These are phyloP conservation scores for Pseudomyrmex dendroicus DNA, from an alignment of 1,140 invertebrate species.

Conservation along the genomic window DNA sequence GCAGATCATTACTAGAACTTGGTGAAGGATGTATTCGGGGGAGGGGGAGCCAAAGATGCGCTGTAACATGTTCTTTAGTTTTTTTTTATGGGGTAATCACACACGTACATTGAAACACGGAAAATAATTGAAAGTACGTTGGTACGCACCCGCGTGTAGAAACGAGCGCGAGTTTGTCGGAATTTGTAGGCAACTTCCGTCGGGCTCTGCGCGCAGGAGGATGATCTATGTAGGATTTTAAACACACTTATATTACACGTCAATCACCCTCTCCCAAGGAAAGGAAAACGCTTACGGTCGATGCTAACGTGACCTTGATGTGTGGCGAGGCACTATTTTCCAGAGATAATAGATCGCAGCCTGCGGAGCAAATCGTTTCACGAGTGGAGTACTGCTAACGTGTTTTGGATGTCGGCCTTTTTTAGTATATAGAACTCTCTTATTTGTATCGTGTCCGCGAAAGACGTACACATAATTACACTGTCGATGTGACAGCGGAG, in stretches of 20 bases:
- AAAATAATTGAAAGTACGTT: constrained; percentile 60
- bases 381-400: constrained; percentile 44
- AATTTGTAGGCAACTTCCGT: constrained; percentile 2
- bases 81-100: constrained; percentile 76
- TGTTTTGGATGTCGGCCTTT: constrained; percentile 57
- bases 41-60: constrained; percentile 84
- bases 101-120: constrained; percentile 56
- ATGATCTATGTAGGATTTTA: constrained; percentile 8
- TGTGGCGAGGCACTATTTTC: constrained; percentile 36
- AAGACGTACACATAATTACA: constrained; percentile 6
- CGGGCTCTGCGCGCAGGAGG: neutral
- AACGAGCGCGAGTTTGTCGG: constrained; percentile 56
- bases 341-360: constrained; percentile 3
- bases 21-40: constrained; percentile 66
- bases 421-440: constrained; percentile 49
- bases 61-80: constrained; percentile 83
- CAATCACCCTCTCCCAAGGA: constrained; percentile 64
- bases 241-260: constrained; percentile 9
- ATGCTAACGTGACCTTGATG: constrained; percentile 50
- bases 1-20: constrained; percentile 81
- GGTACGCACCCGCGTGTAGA: constrained; percentile 50
- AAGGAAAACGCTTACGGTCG: constrained; percentile 45
- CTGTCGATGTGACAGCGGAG: constrained; percentile 50
- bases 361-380: constrained; percentile 51
- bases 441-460: constrained; percentile 34